A percentile compares a stretch with the other conserved stretches of the same genome.
Evolutionary conservation across 2,888 invertebrate genomes (phyloP).

Genomic region (Limnephilus lunatus): DNA sequence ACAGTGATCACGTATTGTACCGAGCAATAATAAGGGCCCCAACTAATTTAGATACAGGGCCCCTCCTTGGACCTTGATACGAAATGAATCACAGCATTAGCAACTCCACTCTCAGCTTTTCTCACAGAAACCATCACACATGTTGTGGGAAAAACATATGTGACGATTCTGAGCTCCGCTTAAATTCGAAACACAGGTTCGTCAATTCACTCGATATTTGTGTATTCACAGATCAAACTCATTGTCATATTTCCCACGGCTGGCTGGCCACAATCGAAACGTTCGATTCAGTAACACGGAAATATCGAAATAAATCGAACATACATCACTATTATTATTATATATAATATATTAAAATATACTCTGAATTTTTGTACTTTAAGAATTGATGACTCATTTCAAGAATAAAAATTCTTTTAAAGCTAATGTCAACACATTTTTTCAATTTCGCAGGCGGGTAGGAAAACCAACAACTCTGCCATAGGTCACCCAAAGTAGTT

Average conservation of each 20-base stretch:
- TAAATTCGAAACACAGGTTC: background rate
- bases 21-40: too few relatives aligned
- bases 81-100: background rate
- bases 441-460: too few relatives aligned
- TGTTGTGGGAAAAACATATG: background rate
- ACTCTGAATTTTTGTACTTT: background rate
- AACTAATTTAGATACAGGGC: too few relatives aligned
- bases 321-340: too few relatives aligned
- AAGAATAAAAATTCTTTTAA: background rate
- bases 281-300: background rate
- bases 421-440: too few relatives aligned
- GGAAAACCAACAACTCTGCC: too few relatives aligned
- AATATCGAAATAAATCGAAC: background rate
- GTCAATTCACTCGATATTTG: background rate
- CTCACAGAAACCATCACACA: background rate
- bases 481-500: too few relatives aligned
- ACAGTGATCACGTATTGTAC: too few relatives aligned
- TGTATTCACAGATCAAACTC: background rate
- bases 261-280: background rate
- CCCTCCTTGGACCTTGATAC: too few relatives aligned
- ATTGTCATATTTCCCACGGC: background rate
- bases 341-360: too few relatives aligned
- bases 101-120: background rate
- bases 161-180: background rate
- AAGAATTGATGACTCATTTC: background rate